phyloP scores from a whole-genome alignment of 1,140 invertebrate species.

The Rhopalosiphum maidis region DNA sequence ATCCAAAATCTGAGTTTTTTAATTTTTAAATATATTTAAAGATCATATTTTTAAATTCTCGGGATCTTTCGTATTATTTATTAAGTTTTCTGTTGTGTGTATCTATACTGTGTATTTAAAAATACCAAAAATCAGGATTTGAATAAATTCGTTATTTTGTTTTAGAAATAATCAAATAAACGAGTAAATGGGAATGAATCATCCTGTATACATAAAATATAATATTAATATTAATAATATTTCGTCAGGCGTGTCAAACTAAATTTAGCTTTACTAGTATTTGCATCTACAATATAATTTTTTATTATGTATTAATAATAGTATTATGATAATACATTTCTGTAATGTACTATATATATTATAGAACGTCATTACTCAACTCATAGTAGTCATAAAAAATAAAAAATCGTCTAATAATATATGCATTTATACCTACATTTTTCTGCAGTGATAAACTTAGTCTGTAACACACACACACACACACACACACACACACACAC shows the following conservation, averaged over 20 bases:
- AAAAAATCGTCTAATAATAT: background rate
- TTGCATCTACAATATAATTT: background rate
- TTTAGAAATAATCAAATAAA: no score
- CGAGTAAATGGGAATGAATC: no score
- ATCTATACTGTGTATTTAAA: background rate
- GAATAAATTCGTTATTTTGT: background rate
- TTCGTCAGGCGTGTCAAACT: background rate
- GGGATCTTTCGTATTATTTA: background rate
- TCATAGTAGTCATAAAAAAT: background rate
- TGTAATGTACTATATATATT: background rate
- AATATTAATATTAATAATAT: background rate
- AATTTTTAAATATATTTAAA: background rate
- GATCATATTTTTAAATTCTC: background rate
- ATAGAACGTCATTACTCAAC: background rate
- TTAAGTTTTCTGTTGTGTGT: background rate
- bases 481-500: no score
- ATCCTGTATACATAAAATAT: background rate
- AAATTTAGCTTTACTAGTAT: background rate
- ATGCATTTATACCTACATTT: background rate
- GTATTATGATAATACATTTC: background rate
- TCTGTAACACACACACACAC: no score
- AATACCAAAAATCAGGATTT: background rate
- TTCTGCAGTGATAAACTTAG: background rate
- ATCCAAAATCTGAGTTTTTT: background rate
- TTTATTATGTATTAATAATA: background rate